Evolutionary conservation across 2,113 vertebrate genomes (phyloP).

Genomic region (Paradisaea rubra): DNA sequence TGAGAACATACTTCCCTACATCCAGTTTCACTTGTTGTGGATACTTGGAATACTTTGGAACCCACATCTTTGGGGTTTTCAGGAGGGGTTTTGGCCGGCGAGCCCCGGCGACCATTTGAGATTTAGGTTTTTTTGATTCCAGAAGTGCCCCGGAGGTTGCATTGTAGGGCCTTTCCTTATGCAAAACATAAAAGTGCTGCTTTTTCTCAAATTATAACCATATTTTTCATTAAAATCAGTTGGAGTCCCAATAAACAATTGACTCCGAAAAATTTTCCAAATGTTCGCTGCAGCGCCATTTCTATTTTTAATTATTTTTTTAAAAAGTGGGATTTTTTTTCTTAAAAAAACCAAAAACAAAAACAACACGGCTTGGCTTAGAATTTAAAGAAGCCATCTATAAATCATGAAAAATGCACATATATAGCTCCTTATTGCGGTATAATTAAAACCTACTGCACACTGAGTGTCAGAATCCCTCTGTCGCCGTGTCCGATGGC

Average conservation of each 20-base stretch:
- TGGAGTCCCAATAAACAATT: constrained; percentile 68
- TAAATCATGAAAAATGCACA: constrained; percentile 26
- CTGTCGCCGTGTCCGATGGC: not conserved
- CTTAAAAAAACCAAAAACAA: not conserved
- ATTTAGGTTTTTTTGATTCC: not conserved
- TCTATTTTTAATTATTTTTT: constrained; percentile 66
- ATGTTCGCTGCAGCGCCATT: constrained; percentile 25
- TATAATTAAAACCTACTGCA: constrained; percentile 49
- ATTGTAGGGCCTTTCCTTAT: constrained; percentile 63
- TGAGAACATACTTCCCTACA: constrained; percentile 65
- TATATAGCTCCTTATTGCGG: constrained; percentile 16
- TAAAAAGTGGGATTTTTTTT: not conserved
- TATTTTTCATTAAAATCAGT: constrained; percentile 73
- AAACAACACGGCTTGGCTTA: not conserved
- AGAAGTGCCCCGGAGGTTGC: constrained; percentile 53
- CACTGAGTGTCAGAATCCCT: not conserved
- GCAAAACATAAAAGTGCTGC: constrained; percentile 69
- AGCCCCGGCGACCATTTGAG: constrained; percentile 27
- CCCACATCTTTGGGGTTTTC: constrained; percentile 70
- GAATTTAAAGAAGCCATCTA: constrained; percentile 17
- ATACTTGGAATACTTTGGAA: constrained; percentile 65
- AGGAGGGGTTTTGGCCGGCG: constrained; percentile 39
- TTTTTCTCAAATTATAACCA: constrained; percentile 69
- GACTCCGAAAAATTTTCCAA: constrained; percentile 36
- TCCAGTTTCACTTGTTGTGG: constrained; percentile 73